Conservation (phyloP, 1,140 invertebrate genomes). For the Drosophila rufa region DNA sequence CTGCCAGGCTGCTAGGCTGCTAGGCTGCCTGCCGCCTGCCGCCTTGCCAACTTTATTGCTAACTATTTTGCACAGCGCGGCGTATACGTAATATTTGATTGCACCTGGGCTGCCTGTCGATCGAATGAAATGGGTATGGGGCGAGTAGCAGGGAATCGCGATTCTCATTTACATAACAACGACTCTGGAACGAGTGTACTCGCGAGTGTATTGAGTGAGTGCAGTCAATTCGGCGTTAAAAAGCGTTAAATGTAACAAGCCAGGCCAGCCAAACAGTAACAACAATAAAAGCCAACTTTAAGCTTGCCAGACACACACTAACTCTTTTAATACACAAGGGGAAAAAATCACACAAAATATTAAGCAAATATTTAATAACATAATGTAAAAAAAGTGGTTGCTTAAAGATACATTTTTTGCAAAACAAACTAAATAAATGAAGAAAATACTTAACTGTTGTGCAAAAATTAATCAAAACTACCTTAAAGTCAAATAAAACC, state of each 20-base stretch:
- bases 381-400: too few relatives aligned
- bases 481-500: too few relatives aligned
- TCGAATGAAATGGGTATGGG: conserved; percentile 38
- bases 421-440: too few relatives aligned
- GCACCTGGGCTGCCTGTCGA: conserved; percentile 72
- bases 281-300: conserved; percentile 72
- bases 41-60: conserved; percentile 46
- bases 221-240: conserved; percentile 75
- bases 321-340: conserved; percentile 12
- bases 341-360: background rate
- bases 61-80: conserved; percentile 53
- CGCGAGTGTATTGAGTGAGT: conserved; percentile 37
- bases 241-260: conserved; percentile 75
- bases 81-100: conserved; percentile 80
- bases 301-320: conserved; percentile 57
- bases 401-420: too few relatives aligned
- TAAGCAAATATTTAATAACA: background rate
- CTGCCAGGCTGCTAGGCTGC: conserved; percentile 5
- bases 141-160: conserved; percentile 41
- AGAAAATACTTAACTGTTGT: too few relatives aligned
- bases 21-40: background rate
- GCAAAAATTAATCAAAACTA: background rate
- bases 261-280: conserved; percentile 36
- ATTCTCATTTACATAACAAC: conserved; percentile 81
- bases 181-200: conserved; percentile 33